These are phyloP conservation scores for Spea hammondii DNA, from an alignment of 2,797 vertebrate species.

Conservation along the genomic window DNA sequence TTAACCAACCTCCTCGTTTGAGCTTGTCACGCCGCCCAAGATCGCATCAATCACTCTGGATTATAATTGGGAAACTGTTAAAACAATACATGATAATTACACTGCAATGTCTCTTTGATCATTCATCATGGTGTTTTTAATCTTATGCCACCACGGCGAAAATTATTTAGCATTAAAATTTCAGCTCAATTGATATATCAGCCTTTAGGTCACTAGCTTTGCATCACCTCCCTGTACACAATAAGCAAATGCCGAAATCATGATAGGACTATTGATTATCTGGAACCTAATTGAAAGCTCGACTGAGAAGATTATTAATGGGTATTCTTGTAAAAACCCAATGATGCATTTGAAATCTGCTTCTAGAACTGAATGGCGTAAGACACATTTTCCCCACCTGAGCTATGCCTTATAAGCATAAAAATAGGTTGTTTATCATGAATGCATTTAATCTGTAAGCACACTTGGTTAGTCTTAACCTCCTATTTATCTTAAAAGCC, in stretches of 20 bases:
- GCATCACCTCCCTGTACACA: conserved; percentile 39
- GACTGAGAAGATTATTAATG: conserved; percentile 46
- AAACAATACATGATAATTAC: conserved; percentile 33
- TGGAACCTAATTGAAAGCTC: conserved; percentile 50
- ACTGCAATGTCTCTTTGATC: conserved; percentile 32
- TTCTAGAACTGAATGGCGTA: conserved; percentile 18
- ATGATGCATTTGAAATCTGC: conserved; percentile 37
- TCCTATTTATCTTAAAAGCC: too few species aligned
- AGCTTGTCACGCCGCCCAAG: not conserved
- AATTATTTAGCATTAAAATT: conserved; percentile 46
- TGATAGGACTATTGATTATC: conserved; percentile 45
- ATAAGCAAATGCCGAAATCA: conserved; percentile 48
- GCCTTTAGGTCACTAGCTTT: conserved; percentile 39
- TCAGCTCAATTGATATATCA: conserved; percentile 25
- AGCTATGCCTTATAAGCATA: conserved; percentile 6
- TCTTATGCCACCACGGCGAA: conserved; percentile 22
- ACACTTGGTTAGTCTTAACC: not conserved
- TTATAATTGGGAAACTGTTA: conserved; percentile 39
- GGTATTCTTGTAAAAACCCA: conserved; percentile 38
- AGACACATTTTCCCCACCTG: conserved; percentile 12
- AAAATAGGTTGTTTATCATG: not conserved
- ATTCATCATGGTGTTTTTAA: conserved; percentile 33
- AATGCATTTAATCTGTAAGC: conserved; percentile 3
- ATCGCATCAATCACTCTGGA: conserved; percentile 41
- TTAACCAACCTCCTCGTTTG: conserved; percentile 22